Evolutionary conservation across 2,113 vertebrate species (phyloP).

Genomic region (Lepisosteus oculatus): DNA sequence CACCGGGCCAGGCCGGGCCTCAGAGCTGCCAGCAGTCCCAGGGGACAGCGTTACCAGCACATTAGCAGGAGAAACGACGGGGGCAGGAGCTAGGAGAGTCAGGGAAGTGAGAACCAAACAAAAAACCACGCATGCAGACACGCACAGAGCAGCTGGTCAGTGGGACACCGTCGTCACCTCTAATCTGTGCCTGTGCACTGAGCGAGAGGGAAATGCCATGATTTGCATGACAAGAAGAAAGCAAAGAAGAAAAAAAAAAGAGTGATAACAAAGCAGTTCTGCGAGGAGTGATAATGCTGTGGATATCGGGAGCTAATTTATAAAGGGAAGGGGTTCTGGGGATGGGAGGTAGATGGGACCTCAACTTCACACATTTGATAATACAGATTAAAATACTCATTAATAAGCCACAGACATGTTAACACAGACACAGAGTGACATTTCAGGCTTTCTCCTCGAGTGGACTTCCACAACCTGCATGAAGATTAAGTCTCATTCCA

Average conservation of each 20-base stretch:
- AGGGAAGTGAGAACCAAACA: conserved; percentile 1
- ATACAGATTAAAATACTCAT: not conserved
- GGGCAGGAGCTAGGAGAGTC: conserved; percentile 3
- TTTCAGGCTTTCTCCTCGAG: not conserved
- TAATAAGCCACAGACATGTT: not conserved
- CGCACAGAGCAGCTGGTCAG: conserved; percentile 63
- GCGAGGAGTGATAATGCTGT: conserved; percentile 64
- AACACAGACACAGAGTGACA: too few species aligned
- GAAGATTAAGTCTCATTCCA: too few species aligned
- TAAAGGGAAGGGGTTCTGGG: not conserved
- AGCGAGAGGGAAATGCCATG: conserved; percentile 58
- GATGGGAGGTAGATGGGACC: not conserved
- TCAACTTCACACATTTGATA: not conserved
- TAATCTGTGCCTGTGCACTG: conserved; percentile 68
- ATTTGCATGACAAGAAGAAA: conserved; percentile 77
- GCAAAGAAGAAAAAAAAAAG: conserved; percentile 51
- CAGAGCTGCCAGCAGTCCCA: not conserved
- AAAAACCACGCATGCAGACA: not conserved
- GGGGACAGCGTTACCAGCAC: conserved; percentile 27
- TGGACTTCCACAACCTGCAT: not conserved
- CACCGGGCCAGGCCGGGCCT: not conserved
- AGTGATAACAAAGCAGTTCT: conserved; percentile 61
- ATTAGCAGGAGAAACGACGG: conserved; percentile 28
- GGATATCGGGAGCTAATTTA: conserved; percentile 20
- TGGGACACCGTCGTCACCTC: conserved; percentile 56